Conservation (phyloP, 2,113 vertebrate genomes). For the Carettochelys insculpta region DNA sequence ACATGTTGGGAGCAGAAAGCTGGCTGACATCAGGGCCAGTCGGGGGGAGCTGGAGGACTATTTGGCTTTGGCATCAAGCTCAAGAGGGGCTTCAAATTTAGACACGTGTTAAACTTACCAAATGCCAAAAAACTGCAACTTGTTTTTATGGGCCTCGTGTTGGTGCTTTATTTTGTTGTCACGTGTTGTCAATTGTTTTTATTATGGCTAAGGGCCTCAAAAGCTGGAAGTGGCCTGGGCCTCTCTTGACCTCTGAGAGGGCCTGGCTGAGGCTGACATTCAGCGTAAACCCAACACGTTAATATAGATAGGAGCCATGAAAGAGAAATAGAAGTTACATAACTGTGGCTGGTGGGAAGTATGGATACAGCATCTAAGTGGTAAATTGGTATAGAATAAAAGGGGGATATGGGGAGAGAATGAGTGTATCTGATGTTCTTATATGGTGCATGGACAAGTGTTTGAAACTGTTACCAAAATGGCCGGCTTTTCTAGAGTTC, state of each 20-base stretch:
- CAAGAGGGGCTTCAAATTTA: too few relatives aligned
- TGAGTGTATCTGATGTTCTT: not conserved
- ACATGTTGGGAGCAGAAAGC: not conserved
- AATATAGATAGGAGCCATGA: not conserved
- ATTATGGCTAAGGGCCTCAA: too few relatives aligned
- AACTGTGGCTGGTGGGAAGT: not conserved
- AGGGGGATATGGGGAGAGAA: not conserved
- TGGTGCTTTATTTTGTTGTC: too few relatives aligned
- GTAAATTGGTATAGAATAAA: not conserved
- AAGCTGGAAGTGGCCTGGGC: too few relatives aligned
- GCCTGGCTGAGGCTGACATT: not conserved
- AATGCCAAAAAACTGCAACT: too few relatives aligned
- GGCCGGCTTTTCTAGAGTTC: conserved; percentile 79
- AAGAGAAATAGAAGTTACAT: not conserved
- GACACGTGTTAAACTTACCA: too few relatives aligned
- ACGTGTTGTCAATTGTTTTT: too few relatives aligned
- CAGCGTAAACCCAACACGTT: not conserved
- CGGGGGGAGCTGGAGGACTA: too few relatives aligned
- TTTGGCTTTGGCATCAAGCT: too few relatives aligned
- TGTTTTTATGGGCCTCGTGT: too few relatives aligned
- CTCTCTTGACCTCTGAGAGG: too few relatives aligned
- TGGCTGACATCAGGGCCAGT: too few relatives aligned
- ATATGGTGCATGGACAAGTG: not conserved
- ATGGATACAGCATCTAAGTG: not conserved
- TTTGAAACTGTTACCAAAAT: conserved; percentile 22